Base-by-base conservation (phyloP, 1,140 invertebrate species). In the Cyrtorhinus lividipennis region DNA sequence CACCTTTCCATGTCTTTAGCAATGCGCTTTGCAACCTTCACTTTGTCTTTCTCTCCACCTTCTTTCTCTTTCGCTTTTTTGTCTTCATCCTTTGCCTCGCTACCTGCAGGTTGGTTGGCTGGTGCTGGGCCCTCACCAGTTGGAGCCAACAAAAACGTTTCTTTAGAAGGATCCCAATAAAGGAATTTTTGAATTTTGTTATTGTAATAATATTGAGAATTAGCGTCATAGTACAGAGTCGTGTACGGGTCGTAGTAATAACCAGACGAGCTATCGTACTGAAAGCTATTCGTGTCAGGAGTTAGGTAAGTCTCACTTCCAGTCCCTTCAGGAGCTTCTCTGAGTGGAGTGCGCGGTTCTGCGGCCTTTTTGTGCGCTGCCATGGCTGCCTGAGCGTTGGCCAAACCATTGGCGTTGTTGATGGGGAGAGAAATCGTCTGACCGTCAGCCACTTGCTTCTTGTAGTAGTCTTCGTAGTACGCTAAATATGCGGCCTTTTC, bases 21-120 rank as follows among this genome's bases (percentile, higher is more conserved):
- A 69, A 98, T 97, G 75, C 96, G 95, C 71, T 97, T 96, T 0
- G 95, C 95, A 15, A 95, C 92, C 77, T 96, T 97, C 0, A 93
- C 90, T 56, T 68, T 68, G 62, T 64, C 64, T 23, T 65, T 65
- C 24, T 76, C 66, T n/a, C n/a, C n/a, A 78, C 79, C 24, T 60
- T 70, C 2, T 46, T 64, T 72, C 46, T 71, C 67, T 62, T 66
- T 68, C 3, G 26, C 59, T 63, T 66, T 66, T 53, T 68, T 66
- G 12, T 56, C 63, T 15, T 71, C 68, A n/a, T 68, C 58, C 66
- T 81, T 78, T 66, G 76, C 79, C 65, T 74, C 73, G 65, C 77
- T 74, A 12, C 60, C 62, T 27, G 15, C 59, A n/a, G 20, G 26
- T 44, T 26, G 3, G 20, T 26, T n/a, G 1, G 25, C 56, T 27